These are phyloP conservation scores for Tribolium madens DNA, from an alignment of 1,140 invertebrate genomes.

Conservation along the genomic window DNA sequence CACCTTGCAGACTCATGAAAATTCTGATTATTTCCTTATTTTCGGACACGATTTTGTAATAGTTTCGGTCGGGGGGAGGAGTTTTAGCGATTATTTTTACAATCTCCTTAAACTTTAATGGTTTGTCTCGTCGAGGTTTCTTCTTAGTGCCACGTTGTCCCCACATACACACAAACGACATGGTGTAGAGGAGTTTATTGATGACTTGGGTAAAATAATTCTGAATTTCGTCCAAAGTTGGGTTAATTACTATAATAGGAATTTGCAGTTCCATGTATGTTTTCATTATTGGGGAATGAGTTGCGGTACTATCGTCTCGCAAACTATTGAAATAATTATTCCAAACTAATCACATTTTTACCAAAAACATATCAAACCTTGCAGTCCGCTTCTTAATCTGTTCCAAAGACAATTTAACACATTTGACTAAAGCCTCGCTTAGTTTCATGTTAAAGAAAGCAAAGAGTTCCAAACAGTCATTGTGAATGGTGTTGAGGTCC, in stretches of 20 bases:
- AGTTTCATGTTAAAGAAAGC: constrained; percentile 80
- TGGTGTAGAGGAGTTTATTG: constrained; percentile 73
- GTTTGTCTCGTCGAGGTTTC: not conserved
- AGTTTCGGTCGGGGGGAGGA: constrained; percentile 67
- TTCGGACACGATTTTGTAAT: constrained; percentile 80
- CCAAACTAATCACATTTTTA: too few species aligned
- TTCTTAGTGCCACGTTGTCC: constrained; percentile 66
- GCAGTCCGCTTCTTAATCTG: constrained; percentile 73
- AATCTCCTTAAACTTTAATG: not conserved
- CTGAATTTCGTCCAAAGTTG: constrained; percentile 80
- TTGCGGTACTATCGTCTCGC: constrained; percentile 36
- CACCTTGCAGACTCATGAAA: constrained; percentile 78
- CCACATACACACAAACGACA: constrained; percentile 79
- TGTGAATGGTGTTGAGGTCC: constrained; percentile 73
- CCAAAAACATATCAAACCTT: constrained; percentile 59
- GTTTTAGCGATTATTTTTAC: constrained; percentile 2
- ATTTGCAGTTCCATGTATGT: constrained; percentile 74
- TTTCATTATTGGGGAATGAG: constrained; percentile 68
- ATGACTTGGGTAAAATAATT: constrained; percentile 75
- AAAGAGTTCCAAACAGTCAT: constrained; percentile 81
- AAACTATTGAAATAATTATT: constrained; percentile 17
- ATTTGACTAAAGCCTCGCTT: constrained; percentile 76
- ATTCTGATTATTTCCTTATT: constrained; percentile 83
- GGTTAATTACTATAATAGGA: constrained; percentile 72
- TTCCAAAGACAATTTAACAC: constrained; percentile 77